phyloP scores from a whole-genome alignment of 2,113 vertebrate genomes.

The Callochromis pleurospilus region DNA sequence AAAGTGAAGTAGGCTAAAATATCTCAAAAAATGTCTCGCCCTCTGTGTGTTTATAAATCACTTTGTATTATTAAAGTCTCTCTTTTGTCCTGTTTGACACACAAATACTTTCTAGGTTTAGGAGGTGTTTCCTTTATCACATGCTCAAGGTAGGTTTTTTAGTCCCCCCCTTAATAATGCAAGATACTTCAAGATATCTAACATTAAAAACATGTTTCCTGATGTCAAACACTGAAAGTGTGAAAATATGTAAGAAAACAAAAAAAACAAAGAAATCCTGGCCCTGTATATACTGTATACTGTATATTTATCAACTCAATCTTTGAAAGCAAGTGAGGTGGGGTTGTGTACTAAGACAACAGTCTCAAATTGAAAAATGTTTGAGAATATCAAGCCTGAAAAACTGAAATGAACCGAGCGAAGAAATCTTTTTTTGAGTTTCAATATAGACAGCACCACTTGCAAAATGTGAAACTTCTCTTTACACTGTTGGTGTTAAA shows the following conservation, averaged over 20 bases:
- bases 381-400: background rate
- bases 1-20: background rate
- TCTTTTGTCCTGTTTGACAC: background rate
- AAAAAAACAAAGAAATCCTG: background rate
- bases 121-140: background rate
- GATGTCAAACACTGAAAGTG: background rate
- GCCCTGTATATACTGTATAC: background rate
- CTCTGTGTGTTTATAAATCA: background rate
- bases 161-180: background rate
- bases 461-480: conserved; percentile 10
- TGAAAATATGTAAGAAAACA: background rate
- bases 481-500: conserved; percentile 46
- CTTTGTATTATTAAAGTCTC: background rate
- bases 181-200: background rate
- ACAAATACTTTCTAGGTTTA: background rate
- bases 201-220: background rate
- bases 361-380: background rate
- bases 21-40: background rate
- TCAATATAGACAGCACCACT: background rate
- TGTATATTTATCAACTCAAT: background rate
- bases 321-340: background rate
- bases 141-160: too few relatives aligned
- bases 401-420: background rate
- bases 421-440: background rate
- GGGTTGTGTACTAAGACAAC: background rate